Conservation (phyloP, 2,113 vertebrate species). For the Spea multiplicata region DNA sequence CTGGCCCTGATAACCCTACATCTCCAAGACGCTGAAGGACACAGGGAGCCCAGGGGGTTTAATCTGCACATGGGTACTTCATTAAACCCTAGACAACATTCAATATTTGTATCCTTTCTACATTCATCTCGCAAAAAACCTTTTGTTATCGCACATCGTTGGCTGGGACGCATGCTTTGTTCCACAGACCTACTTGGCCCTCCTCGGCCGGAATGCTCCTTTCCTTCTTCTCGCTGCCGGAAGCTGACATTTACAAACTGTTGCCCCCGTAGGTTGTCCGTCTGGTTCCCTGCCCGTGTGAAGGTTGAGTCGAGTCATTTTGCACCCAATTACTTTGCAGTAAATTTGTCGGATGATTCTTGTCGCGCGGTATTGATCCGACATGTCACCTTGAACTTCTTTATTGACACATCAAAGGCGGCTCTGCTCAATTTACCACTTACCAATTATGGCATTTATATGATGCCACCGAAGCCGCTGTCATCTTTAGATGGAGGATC, state of each 20-base stretch:
- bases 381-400: slow-evolving; percentile 98
- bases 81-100: too few species aligned
- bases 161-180: too few species aligned
- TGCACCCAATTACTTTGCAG: slow-evolving; percentile 95
- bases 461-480: slow-evolving; percentile 89
- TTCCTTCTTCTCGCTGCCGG: slow-evolving; percentile 38
- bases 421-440: slow-evolving; percentile 87
- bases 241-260: slow-evolving; percentile 73
- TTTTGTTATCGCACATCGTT: too few species aligned
- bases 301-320: slow-evolving; percentile 90
- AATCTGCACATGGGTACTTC: too few species aligned
- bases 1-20: too few species aligned
- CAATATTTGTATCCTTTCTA: too few species aligned
- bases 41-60: too few species aligned
- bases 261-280: slow-evolving; percentile 64
- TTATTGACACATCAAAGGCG: slow-evolving; percentile 98
- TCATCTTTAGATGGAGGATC: slow-evolving; percentile 74
- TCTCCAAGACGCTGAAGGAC: too few species aligned
- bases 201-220: neutral
- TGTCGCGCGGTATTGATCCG: slow-evolving; percentile 95
- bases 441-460: slow-evolving; percentile 99
- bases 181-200: too few species aligned
- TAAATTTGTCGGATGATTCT: slow-evolving; percentile 98
- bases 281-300: slow-evolving; percentile 76
- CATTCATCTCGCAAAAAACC: too few species aligned